Conservation (phyloP, 2,113 vertebrate genomes). For the Sceloporus undulatus region DNA sequence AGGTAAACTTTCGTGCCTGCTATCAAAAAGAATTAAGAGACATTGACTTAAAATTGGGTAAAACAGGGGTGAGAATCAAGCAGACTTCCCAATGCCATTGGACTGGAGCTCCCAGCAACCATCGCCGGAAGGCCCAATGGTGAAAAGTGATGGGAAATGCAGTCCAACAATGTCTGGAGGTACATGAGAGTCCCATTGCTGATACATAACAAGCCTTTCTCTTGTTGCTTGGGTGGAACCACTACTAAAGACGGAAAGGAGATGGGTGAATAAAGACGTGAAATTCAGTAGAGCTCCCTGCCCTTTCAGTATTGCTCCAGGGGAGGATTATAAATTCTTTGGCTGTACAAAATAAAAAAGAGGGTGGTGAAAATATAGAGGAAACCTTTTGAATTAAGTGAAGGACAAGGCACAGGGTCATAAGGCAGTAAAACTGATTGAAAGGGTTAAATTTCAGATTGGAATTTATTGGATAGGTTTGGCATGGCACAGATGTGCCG, state of each 20-base stretch:
- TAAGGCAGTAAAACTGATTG: background rate
- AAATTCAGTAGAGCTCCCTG: background rate
- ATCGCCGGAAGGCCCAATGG: too few species aligned
- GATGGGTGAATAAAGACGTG: background rate
- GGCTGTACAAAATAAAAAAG: background rate
- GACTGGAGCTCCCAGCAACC: too few species aligned
- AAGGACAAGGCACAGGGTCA: background rate
- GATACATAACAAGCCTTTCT: background rate
- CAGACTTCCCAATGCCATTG: too few species aligned
- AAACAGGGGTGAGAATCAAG: too few species aligned
- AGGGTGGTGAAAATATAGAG: background rate
- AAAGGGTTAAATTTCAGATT: background rate
- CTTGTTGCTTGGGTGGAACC: background rate
- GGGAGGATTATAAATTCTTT: background rate
- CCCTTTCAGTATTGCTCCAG: background rate
- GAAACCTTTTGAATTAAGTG: background rate
- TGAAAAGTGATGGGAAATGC: too few species aligned
- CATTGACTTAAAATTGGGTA: too few species aligned
- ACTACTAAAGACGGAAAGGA: background rate
- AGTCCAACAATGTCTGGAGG: too few species aligned
- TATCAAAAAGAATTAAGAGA: too few species aligned
- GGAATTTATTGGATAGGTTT: too few species aligned
- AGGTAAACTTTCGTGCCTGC: too few species aligned
- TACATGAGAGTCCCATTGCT: too few species aligned
- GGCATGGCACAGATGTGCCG: too few species aligned